Evolutionary conservation across 2,113 vertebrate genomes (phyloP), one percentile per base, ranked within the genome.

Genomic region (Prolemur simus): DNA sequence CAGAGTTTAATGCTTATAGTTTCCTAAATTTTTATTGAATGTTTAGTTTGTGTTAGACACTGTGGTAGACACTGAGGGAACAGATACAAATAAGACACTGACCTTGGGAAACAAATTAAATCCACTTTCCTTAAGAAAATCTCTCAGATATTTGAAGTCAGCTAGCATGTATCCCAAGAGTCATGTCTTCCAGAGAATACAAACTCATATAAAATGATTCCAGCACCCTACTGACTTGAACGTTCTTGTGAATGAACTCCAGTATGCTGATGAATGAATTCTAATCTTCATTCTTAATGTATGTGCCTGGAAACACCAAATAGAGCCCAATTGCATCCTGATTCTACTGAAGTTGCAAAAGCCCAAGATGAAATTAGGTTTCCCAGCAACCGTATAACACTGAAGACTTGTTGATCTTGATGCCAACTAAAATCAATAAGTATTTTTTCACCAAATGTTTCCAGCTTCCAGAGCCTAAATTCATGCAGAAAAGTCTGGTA

Each of bases 381-480:
- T 94, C 56, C 20, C 34, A 27, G 20, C 49, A 91, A 60, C 47
- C 21, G n/a, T 49, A 71, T 68, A 32, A 54, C n/a, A 90, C 27
- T 89, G 49, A 89, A 17, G 6, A 74, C 49, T 45, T 89, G 45
- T 82, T 95, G 49, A 93, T 77, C 64, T 49, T 45, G 18, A 66
- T 47, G 18, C 13, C 34, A 83, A n/a, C 9, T 91, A 69, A 96
- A 94, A 92, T 74, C 6, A 32, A 23, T 52, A 89, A 74, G 25
- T 68, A 76, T 60, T 74, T 93, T 95, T 90, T n/a, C 56, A 94
- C 45, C 58, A 96, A 74, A 52, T 63, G 1, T 81, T 92, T 91
- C 15, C 73, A 95, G 83, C 14, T 95, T 81, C 29, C 20, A 2
- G 64, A n/a, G 91, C 11, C 23, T 25, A 85, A 71, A 84, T 77